Evolutionary conservation across 2,797 vertebrate genomes (phyloP).

Genomic region (Margarornis squamiger): DNA sequence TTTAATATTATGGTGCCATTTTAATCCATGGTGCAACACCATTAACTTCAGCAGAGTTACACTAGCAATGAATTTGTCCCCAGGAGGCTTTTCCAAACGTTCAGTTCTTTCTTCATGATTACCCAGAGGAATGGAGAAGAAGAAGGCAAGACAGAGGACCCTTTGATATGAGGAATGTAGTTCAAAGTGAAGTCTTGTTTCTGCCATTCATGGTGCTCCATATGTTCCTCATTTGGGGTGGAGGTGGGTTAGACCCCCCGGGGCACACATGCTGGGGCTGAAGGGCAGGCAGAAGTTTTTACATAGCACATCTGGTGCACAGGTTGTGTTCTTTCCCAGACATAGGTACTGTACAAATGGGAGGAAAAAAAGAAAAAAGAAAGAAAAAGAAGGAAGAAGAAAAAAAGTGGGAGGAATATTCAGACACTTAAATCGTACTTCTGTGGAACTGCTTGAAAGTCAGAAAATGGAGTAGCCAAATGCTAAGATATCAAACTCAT

Average conservation of each 20-base stretch:
- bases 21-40: constrained; percentile 52
- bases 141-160: constrained; percentile 49
- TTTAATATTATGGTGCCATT: constrained; percentile 65
- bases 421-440: neutral
- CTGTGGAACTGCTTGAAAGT: constrained; percentile 13
- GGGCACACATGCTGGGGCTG: constrained; percentile 7
- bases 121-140: constrained; percentile 26
- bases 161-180: constrained; percentile 46
- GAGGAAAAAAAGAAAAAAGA: no score
- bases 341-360: neutral
- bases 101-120: constrained; percentile 41
- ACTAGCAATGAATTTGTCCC: constrained; percentile 50
- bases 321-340: constrained; percentile 18
- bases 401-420: constrained; percentile 26
- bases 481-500: neutral
- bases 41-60: constrained; percentile 49
- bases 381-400: neutral
- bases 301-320: constrained; percentile 41
- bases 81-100: constrained; percentile 51
- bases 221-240: constrained; percentile 58
- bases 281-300: constrained; percentile 13
- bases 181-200: constrained; percentile 31
- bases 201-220: constrained; percentile 42
- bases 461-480: constrained; percentile 25
- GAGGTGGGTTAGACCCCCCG: neutral